Base-by-base conservation (phyloP, 2,113 vertebrate species). In the Loxodonta africana region DNA sequence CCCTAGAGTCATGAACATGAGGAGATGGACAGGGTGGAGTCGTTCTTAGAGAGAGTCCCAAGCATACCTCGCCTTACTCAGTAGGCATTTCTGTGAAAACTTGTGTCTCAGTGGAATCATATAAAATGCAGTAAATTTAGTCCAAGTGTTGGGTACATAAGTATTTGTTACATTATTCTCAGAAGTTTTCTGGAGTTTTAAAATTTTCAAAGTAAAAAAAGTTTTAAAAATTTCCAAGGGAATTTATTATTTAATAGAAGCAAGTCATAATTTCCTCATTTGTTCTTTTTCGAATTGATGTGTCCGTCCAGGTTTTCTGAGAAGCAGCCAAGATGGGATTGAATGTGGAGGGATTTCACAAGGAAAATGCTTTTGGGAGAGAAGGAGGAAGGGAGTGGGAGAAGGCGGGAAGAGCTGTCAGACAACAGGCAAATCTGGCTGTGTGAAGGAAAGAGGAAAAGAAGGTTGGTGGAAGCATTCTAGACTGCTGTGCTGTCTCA, bases 51-150 rank as follows among this genome's bases (percentile, higher is more conserved):
- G 73, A 51, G 51, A 48, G 11, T 46, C 69, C 15, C 90, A 74
- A 4, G 69, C 48, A 73, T n/a, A 53, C 23, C 57, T 65, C 41
- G 1, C 23, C 21, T 46, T 62, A 30, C 17, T 63, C 12, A 5
- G 30, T n/a, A 71, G 51, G 6, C 48, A 83, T 73, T 33, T 46
- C 93, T 57, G 20, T 74, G 60, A 73, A 95, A 82, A 94, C 74
- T 8, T 76, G 51, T 84, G 44, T 76, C 12, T 28, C 83, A 96
- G 41, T 53, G 17, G 17, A 91, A 88, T 60, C 33, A 62, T 14
- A 44, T 33, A 80, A 74, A 95, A 88, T 87, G 33, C 69, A 23
- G 69, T 71, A 73, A 63, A 77, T 96, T 94, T 65, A 89, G 30
- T 82, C 30, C 44, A 93, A 33, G 53, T 94, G 28, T 92, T 86